Percentiles rank a stretch among this genome's conserved stretches.
Evolutionary conservation across 2,888 invertebrate species (phyloP).

Genomic region (Napeogenes sylphis): DNA sequence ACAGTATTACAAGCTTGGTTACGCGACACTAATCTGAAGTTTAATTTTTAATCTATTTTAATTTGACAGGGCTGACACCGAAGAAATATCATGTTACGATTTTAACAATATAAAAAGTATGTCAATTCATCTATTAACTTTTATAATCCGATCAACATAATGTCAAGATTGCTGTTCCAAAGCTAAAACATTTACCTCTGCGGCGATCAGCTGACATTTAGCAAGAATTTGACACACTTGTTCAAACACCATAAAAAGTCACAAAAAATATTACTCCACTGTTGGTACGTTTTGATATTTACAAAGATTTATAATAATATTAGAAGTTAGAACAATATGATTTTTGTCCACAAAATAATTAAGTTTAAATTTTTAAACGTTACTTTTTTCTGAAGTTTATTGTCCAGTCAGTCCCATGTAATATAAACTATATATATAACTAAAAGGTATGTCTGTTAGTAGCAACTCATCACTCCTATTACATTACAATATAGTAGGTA

Average conservation of each 20-base stretch:
- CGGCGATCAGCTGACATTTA: slow-evolving; percentile 45
- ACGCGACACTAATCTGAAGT: background rate
- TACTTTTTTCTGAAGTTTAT: too few species aligned
- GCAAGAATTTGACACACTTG: slow-evolving; percentile 42
- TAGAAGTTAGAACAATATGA: too few species aligned
- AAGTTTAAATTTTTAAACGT: too few species aligned
- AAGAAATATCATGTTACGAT: background rate
- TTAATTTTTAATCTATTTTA: background rate
- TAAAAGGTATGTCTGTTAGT: too few species aligned
- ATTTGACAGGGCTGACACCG: background rate
- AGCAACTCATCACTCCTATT: too few species aligned
- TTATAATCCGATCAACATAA: slow-evolving; percentile 16
- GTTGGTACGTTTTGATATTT: background rate
- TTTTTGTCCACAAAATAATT: too few species aligned
- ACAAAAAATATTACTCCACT: slow-evolving; percentile 12
- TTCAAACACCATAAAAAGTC: slow-evolving; percentile 47
- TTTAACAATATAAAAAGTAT: slow-evolving; percentile 12
- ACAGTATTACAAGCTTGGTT: background rate
- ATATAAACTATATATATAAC: too few species aligned
- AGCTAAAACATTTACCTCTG: slow-evolving; percentile 26
- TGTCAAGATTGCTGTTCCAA: slow-evolving; percentile 23
- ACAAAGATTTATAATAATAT: too few species aligned
- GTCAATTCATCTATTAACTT: slow-evolving; percentile 11
- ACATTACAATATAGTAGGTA: too few species aligned
- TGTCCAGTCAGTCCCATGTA: too few species aligned